phyloP scores from a whole-genome alignment of 2,113 vertebrate genomes.

The Chiloscyllium plagiosum region DNA sequence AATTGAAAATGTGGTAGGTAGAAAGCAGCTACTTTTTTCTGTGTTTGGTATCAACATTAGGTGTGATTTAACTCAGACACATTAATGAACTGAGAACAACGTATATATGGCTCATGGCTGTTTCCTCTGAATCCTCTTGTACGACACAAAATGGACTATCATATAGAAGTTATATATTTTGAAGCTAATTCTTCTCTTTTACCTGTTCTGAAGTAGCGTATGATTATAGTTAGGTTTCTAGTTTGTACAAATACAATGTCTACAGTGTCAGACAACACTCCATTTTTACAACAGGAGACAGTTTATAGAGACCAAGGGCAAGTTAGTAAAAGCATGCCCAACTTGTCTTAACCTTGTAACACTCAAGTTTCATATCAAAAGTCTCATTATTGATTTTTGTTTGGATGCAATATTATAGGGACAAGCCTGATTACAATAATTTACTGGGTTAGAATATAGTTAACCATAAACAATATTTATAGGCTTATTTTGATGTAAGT shows the following conservation, averaged over 20 bases:
- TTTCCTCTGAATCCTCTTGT: conserved; percentile 27
- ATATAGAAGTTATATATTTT: conserved; percentile 82
- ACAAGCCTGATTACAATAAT: conserved; percentile 87
- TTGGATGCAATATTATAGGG: conserved; percentile 61
- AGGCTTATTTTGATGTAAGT: conserved; percentile 99
- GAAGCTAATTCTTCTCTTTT: conserved; percentile 75
- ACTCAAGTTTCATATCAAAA: conserved; percentile 78
- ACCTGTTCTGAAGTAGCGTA: conserved; percentile 79
- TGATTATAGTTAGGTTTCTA: conserved; percentile 75
- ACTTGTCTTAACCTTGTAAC: conserved; percentile 85
- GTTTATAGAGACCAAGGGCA: conserved; percentile 69
- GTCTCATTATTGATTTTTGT: conserved; percentile 51
- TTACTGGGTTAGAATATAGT: conserved; percentile 58
- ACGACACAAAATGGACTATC: conserved; percentile 38
- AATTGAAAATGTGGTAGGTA: conserved; percentile 73
- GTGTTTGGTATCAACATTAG: conserved; percentile 72
- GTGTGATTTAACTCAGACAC: conserved; percentile 73
- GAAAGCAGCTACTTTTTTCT: conserved; percentile 69
- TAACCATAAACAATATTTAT: conserved; percentile 97
- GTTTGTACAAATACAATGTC: conserved; percentile 82
- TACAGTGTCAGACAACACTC: conserved; percentile 78
- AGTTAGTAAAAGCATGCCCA: conserved; percentile 91
- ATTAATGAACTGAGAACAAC: conserved; percentile 42
- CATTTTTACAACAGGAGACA: conserved; percentile 64
- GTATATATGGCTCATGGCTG: conserved; percentile 14